These are phyloP conservation scores for Mesorhabditis belari DNA, from an alignment of 2,888 invertebrate species.

Conservation along the genomic window DNA sequence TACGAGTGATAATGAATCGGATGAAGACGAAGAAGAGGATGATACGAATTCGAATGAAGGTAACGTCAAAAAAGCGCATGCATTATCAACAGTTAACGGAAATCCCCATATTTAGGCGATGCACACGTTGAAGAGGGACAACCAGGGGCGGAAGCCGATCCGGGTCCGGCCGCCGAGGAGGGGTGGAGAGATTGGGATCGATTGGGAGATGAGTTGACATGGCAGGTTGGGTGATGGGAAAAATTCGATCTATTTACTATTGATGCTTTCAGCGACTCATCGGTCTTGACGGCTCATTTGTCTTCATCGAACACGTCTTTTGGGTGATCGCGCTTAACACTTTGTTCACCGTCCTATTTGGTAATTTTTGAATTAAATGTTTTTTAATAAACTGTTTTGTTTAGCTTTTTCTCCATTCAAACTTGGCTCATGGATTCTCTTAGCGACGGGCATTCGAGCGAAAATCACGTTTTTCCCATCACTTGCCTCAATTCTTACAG, in stretches of 20 bases:
- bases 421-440: constrained; percentile 78
- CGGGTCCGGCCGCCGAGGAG: no score
- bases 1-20: no score
- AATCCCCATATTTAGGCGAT: no score
- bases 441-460: constrained; percentile 64
- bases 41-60: no score
- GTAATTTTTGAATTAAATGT: constrained; percentile 64
- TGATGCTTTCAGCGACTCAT: constrained; percentile 10
- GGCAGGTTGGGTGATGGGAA: constrained; percentile 69
- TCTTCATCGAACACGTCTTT: constrained; percentile 95
- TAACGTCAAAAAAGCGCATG: no score
- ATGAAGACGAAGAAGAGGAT: no score
- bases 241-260: constrained; percentile 60
- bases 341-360: constrained; percentile 86
- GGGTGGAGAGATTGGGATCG: constrained; percentile 65
- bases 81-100: no score
- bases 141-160: no score
- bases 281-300: constrained; percentile 89
- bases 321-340: constrained; percentile 97
- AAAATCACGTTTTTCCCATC: constrained; percentile 64
- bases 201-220: constrained; percentile 86
- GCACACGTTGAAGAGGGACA: no score
- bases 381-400: constrained; percentile 3
- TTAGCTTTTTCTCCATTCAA: constrained; percentile 88
- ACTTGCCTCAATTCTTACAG: constrained; percentile 28